Percentiles rank a stretch among this genome's conserved stretches.
Evolutionary conservation across 2,797 vertebrate genomes (phyloP).

Genomic region (Coregonus ussuriensis): DNA sequence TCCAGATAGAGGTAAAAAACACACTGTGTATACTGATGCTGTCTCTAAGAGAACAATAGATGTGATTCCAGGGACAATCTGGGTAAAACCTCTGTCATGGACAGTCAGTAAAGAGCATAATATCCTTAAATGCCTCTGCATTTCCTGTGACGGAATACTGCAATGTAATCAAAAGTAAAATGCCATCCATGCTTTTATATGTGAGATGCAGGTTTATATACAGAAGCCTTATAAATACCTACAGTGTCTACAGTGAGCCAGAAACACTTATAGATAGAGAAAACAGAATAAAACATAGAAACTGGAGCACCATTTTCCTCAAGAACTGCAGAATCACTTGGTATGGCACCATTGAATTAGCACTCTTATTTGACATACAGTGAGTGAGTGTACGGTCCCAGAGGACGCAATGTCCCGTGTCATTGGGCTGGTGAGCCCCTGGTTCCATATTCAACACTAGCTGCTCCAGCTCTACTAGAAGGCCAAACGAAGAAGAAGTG

Average conservation of each 20-base stretch:
- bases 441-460: conserved; percentile 23
- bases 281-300: too few relatives aligned
- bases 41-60: too few relatives aligned
- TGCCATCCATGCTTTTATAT: background rate
- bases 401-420: conserved; percentile 19
- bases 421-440: conserved; percentile 31
- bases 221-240: background rate
- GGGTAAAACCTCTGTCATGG: too few relatives aligned
- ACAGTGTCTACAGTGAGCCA: background rate
- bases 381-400: background rate
- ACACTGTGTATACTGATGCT: too few relatives aligned
- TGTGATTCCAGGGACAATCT: too few relatives aligned
- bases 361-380: too few relatives aligned
- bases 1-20: too few relatives aligned
- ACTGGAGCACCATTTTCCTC: background rate
- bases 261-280: background rate
- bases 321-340: background rate
- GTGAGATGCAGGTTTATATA: conserved; percentile 10
- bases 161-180: conserved; percentile 27
- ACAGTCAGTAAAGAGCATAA: too few relatives aligned
- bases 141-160: conserved; percentile 20
- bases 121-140: conserved; percentile 8
- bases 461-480: background rate
- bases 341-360: background rate
- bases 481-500: background rate